Base-by-base conservation (phyloP, 2,113 vertebrate species). In the Brachyistius frenatus region DNA sequence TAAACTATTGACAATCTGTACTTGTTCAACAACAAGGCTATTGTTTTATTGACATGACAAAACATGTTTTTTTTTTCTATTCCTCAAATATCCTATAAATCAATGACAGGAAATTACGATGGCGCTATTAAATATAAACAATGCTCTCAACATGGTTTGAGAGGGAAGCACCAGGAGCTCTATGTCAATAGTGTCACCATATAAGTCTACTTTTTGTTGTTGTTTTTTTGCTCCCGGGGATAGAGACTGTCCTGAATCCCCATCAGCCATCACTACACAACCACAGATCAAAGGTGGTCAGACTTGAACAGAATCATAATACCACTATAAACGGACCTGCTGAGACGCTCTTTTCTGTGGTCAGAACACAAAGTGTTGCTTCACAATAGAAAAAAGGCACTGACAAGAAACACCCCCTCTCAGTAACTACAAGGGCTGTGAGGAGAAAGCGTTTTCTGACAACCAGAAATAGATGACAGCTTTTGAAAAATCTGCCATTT, bases 191-290 rank as follows among this genome's bases (percentile, higher is more conserved):
- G 66, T 56, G 63, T 71, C 47, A 11, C 57, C 3, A 3, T 39
- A 3, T 15, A 23, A 39, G 36, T 44, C 30, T 65, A 14, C 2
- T 64, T 73, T 82, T 75, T 80, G 10, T 73, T 81, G 80, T 82
- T 23, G 23, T 23, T 23, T 23, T 23, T 23, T 71, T 78, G 60
- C 73, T 80, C 73, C 68, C 70, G 66, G 44, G 76, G 73, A 73
- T 50, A 73, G 44, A 75, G 35, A 53, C 11, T 85, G 74, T 72
- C 73, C 67, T 70, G 73, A 81, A 84, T 88, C 83, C 71, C 37
- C 56, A 61, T 61, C 56, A 81, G 41, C 23, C n/a, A 58, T 33
- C 60, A 57, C 61, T 39, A 58, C 74, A 66, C 36, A 70, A 15
- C 57, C 37, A 61, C 53, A 62, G 49, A 79, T 33, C 60, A 61